A percentile compares a stretch with the other conserved stretches of the same genome.
Evolutionary conservation across 2,888 invertebrate species (phyloP).

Genomic region (Hypercompe scribonia): DNA sequence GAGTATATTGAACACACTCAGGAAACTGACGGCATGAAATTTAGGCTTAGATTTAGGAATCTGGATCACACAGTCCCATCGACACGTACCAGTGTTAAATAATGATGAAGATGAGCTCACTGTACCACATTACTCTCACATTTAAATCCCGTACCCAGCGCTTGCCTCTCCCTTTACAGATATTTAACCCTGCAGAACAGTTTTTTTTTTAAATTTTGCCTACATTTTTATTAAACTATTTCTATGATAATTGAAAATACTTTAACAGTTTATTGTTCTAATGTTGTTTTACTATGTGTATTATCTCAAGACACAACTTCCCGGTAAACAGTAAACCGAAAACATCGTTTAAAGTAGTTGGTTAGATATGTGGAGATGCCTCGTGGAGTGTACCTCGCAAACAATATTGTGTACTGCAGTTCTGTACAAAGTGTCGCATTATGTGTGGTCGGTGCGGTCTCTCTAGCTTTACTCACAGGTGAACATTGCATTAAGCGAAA

Average conservation of each 20-base stretch:
- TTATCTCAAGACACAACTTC: background rate
- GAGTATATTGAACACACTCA: too few relatives aligned
- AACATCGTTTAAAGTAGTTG: background rate
- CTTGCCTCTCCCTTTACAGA: background rate
- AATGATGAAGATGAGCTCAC: too few relatives aligned
- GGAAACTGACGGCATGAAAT: too few relatives aligned
- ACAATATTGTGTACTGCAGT: background rate
- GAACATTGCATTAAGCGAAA: constrained; percentile 1
- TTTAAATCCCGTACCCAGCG: background rate
- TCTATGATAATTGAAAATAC: background rate
- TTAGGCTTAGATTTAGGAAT: too few relatives aligned
- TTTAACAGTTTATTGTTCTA: background rate
- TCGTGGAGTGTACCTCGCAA: background rate
- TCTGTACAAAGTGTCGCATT: background rate
- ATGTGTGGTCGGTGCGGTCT: constrained; percentile 1
- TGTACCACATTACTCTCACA: background rate
- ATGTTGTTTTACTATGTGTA: background rate
- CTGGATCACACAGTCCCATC: too few relatives aligned
- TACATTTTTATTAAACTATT: background rate
- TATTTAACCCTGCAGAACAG: background rate
- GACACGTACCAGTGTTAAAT: background rate
- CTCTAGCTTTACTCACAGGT: background rate
- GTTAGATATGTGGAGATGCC: background rate
- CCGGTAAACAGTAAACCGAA: background rate
- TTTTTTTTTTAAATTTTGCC: background rate